Percentiles rank a stretch among this genome's conserved stretches.
Evolutionary conservation across 2,113 vertebrate species (phyloP).

Genomic region (Daubentonia madagascariensis): DNA sequence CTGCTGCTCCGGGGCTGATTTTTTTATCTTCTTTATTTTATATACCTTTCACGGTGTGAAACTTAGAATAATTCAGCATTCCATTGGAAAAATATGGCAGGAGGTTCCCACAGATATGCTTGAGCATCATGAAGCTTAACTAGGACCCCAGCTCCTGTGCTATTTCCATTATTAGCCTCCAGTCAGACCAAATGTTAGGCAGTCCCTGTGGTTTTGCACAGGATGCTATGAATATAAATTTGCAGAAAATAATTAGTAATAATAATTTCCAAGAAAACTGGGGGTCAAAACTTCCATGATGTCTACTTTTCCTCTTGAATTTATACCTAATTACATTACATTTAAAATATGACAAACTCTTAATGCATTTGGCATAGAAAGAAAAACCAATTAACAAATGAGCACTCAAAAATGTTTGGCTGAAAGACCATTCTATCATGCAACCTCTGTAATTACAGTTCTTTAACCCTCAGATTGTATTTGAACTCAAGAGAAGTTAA

Average conservation of each 20-base stretch:
- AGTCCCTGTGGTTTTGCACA: neutral
- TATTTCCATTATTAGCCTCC: neutral
- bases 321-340: slow-evolving; percentile 58
- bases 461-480: slow-evolving; percentile 46
- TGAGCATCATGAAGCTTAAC: neutral
- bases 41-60: neutral
- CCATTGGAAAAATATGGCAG: neutral
- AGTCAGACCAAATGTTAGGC: neutral
- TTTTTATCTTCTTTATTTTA: slow-evolving; percentile 13
- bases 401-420: slow-evolving; percentile 39
- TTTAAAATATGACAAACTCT: slow-evolving; percentile 57
- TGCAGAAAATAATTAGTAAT: slow-evolving; percentile 64
- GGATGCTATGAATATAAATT: slow-evolving; percentile 16
- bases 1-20: neutral
- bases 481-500: slow-evolving; percentile 50
- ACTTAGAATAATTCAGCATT: slow-evolving; percentile 23
- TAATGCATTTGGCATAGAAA: slow-evolving; percentile 57
- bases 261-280: slow-evolving; percentile 48
- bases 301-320: slow-evolving; percentile 9
- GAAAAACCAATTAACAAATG: slow-evolving; percentile 58
- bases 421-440: slow-evolving; percentile 57
- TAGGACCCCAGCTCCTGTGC: neutral
- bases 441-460: slow-evolving; percentile 45
- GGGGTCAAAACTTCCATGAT: slow-evolving; percentile 54
- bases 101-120: neutral